A percentile compares a stretch with the other conserved stretches of the same genome.
Evolutionary conservation across 2,113 vertebrate genomes (phyloP).

Genomic region (Myanophis thanlyinensis): DNA sequence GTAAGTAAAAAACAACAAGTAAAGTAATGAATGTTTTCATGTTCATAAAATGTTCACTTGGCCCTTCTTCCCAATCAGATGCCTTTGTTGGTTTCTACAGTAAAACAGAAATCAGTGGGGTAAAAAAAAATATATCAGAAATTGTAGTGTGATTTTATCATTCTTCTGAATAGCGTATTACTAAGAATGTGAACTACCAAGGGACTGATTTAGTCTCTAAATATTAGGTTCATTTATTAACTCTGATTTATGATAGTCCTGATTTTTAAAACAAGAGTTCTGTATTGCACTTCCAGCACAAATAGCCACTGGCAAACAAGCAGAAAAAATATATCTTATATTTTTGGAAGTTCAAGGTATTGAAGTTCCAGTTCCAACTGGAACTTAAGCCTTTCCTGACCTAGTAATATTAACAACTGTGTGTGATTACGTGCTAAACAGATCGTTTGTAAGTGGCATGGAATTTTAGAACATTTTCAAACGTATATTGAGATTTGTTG

Average conservation of each 20-base stretch:
- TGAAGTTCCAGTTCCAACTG: rapidly evolving
- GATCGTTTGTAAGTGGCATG: neutral
- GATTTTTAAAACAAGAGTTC: constrained; percentile 19
- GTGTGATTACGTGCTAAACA: neutral
- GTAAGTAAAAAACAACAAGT: neutral
- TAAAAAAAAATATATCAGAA: neutral
- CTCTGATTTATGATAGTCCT: constrained; percentile 30
- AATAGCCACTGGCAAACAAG: neutral
- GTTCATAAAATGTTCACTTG: constrained; percentile 11
- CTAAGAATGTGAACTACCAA: constrained; percentile 10
- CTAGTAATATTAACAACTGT: neutral
- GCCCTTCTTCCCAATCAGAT: constrained; percentile 1
- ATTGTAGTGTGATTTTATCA: constrained; percentile 28
- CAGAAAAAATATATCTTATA: neutral
- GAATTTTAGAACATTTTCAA: neutral
- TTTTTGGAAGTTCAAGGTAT: constrained; percentile 16
- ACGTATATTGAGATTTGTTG: neutral
- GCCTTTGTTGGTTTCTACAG: constrained; percentile 1
- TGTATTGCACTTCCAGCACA: constrained; percentile 28
- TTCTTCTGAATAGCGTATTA: constrained; percentile 15
- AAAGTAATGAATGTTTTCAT: neutral
- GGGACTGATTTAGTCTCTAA: neutral
- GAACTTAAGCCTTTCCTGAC: neutral
- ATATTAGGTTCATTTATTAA: constrained; percentile 4
- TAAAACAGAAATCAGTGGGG: neutral